These are phyloP conservation scores for Lysiphlebus fabarum DNA, from an alignment of 1,140 invertebrate genomes.

Conservation along the genomic window DNA sequence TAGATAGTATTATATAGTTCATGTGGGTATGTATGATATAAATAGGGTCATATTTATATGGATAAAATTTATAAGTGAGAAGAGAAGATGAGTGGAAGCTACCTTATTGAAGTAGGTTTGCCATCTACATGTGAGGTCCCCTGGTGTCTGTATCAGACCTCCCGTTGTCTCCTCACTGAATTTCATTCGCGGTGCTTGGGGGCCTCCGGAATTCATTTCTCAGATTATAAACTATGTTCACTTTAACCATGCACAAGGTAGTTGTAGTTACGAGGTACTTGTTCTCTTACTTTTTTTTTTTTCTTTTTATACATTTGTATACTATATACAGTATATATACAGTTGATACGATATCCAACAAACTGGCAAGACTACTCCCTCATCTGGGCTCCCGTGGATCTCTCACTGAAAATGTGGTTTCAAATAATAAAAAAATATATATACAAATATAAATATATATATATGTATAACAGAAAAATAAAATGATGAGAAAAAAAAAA, in stretches of 20 bases:
- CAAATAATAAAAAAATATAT: too few species aligned
- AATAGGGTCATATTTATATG: too few species aligned
- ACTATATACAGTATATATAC: too few species aligned
- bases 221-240: slow-evolving; percentile 35
- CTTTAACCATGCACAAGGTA: background rate
- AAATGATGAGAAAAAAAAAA: too few species aligned
- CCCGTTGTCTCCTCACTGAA: slow-evolving; percentile 34
- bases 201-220: slow-evolving; percentile 37
- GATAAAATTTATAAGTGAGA: slow-evolving; percentile 6
- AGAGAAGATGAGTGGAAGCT: slow-evolving; percentile 19
- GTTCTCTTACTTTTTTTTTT: background rate
- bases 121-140: slow-evolving; percentile 38
- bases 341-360: background rate
- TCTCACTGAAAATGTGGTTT: too few species aligned
- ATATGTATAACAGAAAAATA: too few species aligned
- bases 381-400: too few species aligned
- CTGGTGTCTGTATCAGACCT: slow-evolving; percentile 22
- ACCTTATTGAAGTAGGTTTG: slow-evolving; percentile 34
- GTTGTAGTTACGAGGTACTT: background rate
- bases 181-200: slow-evolving; percentile 26
- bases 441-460: too few species aligned
- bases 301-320: background rate
- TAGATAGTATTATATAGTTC: too few species aligned
- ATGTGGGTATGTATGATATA: too few species aligned
- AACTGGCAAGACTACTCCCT: too few species aligned